phyloP scores from a whole-genome alignment of 2,888 invertebrate species.

The Stratiomys singularior region DNA sequence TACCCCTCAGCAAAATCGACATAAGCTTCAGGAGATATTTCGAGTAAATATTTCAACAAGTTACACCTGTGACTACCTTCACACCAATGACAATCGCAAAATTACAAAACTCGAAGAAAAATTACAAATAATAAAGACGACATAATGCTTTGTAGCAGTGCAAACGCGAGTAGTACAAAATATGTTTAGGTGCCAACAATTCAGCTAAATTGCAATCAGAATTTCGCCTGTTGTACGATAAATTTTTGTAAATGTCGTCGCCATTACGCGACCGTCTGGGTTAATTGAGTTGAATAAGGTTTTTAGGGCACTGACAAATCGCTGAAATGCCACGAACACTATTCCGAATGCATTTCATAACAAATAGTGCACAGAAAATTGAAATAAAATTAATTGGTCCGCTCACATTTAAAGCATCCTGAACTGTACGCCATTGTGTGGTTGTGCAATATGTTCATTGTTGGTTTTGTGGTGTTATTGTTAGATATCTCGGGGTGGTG shows the following conservation, averaged over 20 bases:
- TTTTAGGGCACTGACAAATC: conserved; percentile 35
- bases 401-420: neutral
- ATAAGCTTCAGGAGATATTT: too few relatives aligned
- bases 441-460: conserved; percentile 9
- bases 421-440: neutral
- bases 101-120: too few relatives aligned
- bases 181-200: neutral
- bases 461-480: neutral
- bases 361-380: conserved; percentile 32
- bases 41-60: too few relatives aligned
- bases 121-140: too few relatives aligned
- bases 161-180: neutral
- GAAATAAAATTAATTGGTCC: conserved; percentile 31
- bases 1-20: too few relatives aligned
- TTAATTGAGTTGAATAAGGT: conserved; percentile 43
- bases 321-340: neutral
- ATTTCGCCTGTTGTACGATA: conserved; percentile 33
- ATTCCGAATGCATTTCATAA: conserved; percentile 1
- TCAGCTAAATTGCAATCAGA: conserved; percentile 39
- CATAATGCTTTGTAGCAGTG: too few relatives aligned
- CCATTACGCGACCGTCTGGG: conserved; percentile 17
- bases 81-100: too few relatives aligned
- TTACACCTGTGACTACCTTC: too few relatives aligned
- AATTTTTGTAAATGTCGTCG: conserved; percentile 5
- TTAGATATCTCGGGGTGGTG: neutral